Evolutionary conservation across 2,797 vertebrate genomes (phyloP).

Genomic region (Sebastes hubbsi): DNA sequence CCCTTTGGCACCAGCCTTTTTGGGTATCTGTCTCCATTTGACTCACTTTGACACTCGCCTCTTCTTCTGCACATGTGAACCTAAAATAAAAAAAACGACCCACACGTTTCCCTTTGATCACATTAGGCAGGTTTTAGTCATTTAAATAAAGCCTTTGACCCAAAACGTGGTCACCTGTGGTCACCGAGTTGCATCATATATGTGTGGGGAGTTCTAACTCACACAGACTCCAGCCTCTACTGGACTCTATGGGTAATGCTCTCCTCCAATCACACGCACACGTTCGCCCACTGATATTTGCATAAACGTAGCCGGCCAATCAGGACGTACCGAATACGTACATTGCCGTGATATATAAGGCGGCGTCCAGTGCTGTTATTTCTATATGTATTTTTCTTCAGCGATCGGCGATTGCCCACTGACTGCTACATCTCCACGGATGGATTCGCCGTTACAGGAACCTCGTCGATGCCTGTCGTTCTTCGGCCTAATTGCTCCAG

Average conservation of each 20-base stretch:
- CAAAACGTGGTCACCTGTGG: neutral
- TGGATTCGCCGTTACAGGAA: neutral
- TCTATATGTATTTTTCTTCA: no score
- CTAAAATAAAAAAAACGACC: neutral
- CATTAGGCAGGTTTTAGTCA: neutral
- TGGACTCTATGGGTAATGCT: no score
- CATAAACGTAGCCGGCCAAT: neutral
- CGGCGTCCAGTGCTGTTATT: neutral
- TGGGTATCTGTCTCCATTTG: neutral
- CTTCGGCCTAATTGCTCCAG: neutral
- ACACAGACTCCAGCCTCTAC: no score
- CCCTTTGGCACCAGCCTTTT: neutral
- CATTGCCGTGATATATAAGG: neutral
- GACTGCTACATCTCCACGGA: neutral
- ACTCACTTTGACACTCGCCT: neutral
- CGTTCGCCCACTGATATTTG: no score
- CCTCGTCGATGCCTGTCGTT: neutral
- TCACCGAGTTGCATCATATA: slow-evolving; percentile 16
- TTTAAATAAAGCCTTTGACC: neutral
- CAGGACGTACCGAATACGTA: neutral
- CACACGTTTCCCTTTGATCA: neutral
- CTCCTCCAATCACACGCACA: no score
- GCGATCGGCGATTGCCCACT: neutral
- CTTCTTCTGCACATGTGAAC: neutral
- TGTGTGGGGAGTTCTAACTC: neutral